Evolutionary conservation across 2,113 vertebrate species (phyloP).

Genomic region (Anser cygnoides): DNA sequence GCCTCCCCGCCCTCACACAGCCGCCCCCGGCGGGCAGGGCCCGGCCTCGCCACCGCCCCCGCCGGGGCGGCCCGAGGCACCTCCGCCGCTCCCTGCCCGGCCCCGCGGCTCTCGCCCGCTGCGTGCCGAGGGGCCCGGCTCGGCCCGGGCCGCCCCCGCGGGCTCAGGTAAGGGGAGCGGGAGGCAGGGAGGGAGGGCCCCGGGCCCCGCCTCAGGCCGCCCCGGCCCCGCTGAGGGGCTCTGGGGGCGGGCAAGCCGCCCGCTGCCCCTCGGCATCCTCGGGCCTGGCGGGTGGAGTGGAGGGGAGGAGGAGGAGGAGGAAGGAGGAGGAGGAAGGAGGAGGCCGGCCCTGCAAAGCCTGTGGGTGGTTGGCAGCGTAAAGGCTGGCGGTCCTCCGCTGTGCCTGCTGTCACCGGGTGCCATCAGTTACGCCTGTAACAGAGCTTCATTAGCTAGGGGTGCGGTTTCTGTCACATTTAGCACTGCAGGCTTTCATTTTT

Average conservation of each 20-base stretch:
- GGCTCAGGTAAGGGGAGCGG: conserved; percentile 1
- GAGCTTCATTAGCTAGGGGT: accelerated
- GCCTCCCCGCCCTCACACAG: neutral
- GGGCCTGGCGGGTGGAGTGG: neutral
- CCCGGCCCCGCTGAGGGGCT: neutral
- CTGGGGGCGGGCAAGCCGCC: neutral
- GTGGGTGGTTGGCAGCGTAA: neutral
- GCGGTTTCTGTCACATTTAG: accelerated
- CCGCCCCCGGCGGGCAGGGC: too few relatives aligned
- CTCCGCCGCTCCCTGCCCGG: too few relatives aligned
- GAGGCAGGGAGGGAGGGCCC: neutral
- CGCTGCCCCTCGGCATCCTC: neutral
- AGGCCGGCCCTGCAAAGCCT: neutral
- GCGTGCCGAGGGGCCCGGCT: too few relatives aligned
- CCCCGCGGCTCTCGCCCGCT: too few relatives aligned
- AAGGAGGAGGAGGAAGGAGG: too few relatives aligned
- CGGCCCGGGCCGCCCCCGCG: neutral
- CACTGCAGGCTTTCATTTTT: accelerated
- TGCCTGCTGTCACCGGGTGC: neutral
- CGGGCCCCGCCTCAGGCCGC: neutral
- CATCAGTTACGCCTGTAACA: accelerated
- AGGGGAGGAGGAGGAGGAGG: too few relatives aligned
- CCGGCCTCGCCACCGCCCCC: too few relatives aligned
- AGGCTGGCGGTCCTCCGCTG: neutral
- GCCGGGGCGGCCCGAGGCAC: too few relatives aligned